A percentile compares a stretch with the other conserved stretches of the same genome.
Evolutionary conservation across 2,888 invertebrate genomes (phyloP).

Genomic region (Cantharis rufa): DNA sequence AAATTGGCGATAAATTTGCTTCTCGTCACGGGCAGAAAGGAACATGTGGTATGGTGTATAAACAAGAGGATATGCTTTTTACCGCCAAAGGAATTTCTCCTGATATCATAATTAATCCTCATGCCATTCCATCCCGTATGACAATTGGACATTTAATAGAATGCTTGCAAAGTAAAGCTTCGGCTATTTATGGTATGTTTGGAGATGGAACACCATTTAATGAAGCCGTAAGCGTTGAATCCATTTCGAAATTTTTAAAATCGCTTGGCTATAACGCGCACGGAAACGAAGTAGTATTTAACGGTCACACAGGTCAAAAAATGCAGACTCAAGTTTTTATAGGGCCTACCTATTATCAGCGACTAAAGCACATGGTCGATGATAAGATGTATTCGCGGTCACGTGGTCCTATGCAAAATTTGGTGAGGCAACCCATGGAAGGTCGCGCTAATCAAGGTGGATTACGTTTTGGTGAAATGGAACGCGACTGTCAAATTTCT

Average conservation of each 20-base stretch:
- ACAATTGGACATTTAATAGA: conserved; percentile 99
- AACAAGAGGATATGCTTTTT: conserved; percentile 97
- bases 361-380: conserved; percentile 99
- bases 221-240: conserved; percentile 99
- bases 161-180: conserved; percentile 90
- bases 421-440: conserved; percentile 99
- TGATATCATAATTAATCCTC: conserved; percentile 99
- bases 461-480: conserved; percentile 99
- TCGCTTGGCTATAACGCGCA: conserved; percentile 96
- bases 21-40: conserved; percentile 99
- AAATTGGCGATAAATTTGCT: conserved; percentile 99
- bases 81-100: conserved; percentile 96
- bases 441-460: conserved; percentile 98
- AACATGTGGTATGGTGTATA: conserved; percentile 98
- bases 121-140: conserved; percentile 99
- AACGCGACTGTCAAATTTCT: conserved; percentile 99
- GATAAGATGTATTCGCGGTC: conserved; percentile 98
- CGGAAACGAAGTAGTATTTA: conserved; percentile 93
- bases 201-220: conserved; percentile 99
- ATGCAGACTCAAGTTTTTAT: conserved; percentile 97
- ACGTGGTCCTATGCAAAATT: conserved; percentile 95
- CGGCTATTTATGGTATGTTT: conserved; percentile 96
- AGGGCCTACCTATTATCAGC: conserved; percentile 92
- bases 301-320: conserved; percentile 97
- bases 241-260: conserved; percentile 94